Evolutionary conservation across 2,797 vertebrate species (phyloP).

Genomic region (Cyprinodon diabolis): DNA sequence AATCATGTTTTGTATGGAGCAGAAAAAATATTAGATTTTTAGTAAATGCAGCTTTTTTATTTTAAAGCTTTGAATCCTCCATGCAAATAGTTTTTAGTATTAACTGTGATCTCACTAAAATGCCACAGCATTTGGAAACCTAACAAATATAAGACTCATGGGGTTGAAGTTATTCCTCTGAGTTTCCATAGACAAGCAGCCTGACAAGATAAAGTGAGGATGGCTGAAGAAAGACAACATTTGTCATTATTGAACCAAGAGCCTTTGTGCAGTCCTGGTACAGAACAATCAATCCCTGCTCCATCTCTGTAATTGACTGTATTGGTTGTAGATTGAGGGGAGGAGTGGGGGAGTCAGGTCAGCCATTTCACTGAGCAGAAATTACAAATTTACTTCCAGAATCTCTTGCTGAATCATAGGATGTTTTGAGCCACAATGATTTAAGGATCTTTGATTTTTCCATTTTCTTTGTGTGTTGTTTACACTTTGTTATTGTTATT

Average conservation of each 20-base stretch:
- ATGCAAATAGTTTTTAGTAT: constrained; percentile 43
- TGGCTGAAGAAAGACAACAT: constrained; percentile 27
- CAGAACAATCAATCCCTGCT: constrained; percentile 47
- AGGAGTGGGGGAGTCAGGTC: constrained; percentile 1
- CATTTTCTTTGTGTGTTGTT: too few relatives aligned
- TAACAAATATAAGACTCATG: constrained; percentile 19
- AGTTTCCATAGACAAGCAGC: constrained; percentile 11
- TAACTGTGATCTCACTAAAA: constrained; percentile 52
- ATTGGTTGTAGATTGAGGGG: constrained; percentile 23
- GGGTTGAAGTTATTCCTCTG: constrained; percentile 27
- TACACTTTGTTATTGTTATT: too few relatives aligned
- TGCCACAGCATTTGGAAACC: constrained; percentile 35
- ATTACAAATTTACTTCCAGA: not conserved
- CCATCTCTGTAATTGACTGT: constrained; percentile 51
- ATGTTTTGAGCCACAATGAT: not conserved
- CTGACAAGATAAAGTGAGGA: constrained; percentile 42
- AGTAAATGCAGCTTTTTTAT: constrained; percentile 20
- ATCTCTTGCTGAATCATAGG: not conserved
- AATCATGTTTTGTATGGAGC: not conserved
- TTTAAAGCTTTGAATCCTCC: constrained; percentile 66
- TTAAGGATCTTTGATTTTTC: too few relatives aligned
- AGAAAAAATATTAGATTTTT: not conserved
- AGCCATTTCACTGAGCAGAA: constrained; percentile 6
- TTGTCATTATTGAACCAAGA: constrained; percentile 45
- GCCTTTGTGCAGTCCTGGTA: constrained; percentile 22